Base-by-base conservation (phyloP, 1,140 invertebrate genomes). In the Ptiloglossa arizonensis region DNA sequence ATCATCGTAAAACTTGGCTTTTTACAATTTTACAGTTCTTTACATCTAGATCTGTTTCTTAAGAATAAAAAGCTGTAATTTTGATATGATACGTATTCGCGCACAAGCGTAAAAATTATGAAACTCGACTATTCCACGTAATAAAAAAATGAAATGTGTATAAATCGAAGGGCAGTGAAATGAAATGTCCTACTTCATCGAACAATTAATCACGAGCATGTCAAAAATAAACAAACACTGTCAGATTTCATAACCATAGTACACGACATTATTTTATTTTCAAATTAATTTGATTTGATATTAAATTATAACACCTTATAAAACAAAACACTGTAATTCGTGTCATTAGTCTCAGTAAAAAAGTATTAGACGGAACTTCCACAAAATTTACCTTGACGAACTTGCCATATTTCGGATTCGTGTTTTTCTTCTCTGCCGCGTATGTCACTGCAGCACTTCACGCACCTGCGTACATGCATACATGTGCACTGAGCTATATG, bases 361-460 rank as follows among this genome's bases (percentile, higher is more conserved):
- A 70, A 60, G 46, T 48, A 3, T 46, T 35, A 3, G 8, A 32
- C 1, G 22, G 57, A 57, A 72, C 29, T 48, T 60, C n/a, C 6
- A n/a, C 54, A 66, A 75, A 78, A 83, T 80, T 85, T 75, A 88
- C 87, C 87, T 88, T 79, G 87, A 89, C 62, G 86, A 87, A 85
- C 87, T 89, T 60, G 87, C 87, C 87, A 89, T 89, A 82, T 79
- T 84, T 87, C 80, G 29, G 41, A 79, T 79, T 79, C 41, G 76
- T 64, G 59, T 79, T 38, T 66, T 57, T 71, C 50, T 22, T 64
- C 48, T 69, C 56, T 68, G 63, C 54, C 63, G 72, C 56, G 35
- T 80, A 80, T 54, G 63, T 71, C 68, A 76, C 50, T 76, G 24
- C 22, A 69, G 54, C 46, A 59, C 22, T 57, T 46, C 48, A 56